Evolutionary conservation across 2,113 vertebrate genomes (phyloP).

Genomic region (Pseudorhombus dupliciocellatus): DNA sequence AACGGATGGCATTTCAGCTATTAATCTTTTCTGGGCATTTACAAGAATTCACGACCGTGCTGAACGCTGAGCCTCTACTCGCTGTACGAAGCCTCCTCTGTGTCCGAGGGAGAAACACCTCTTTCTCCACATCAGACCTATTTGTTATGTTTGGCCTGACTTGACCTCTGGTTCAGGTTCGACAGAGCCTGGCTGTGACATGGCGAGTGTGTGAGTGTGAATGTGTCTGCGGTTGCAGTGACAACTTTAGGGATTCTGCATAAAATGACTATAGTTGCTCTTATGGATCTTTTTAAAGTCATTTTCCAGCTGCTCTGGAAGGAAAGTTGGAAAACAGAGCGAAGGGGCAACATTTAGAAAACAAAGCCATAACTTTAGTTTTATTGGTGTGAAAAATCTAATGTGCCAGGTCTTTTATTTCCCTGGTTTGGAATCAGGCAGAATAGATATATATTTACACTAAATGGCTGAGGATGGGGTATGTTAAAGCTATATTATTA

Average conservation of each 20-base stretch:
- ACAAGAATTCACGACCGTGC: constrained; percentile 14
- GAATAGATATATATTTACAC: no score
- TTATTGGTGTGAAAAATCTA: no score
- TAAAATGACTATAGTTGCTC: not conserved
- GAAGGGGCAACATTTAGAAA: no score
- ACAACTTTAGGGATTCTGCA: not conserved
- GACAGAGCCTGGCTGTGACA: constrained; percentile 46
- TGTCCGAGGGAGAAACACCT: not conserved
- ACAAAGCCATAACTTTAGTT: no score
- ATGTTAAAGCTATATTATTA: not conserved
- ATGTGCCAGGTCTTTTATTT: no score
- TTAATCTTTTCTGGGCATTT: constrained; percentile 57
- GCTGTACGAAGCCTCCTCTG: not conserved
- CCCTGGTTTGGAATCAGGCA: no score
- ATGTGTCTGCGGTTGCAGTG: not conserved
- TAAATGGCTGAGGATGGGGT: no score
- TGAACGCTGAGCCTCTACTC: not conserved
- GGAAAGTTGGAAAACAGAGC: not conserved
- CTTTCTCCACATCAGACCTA: not conserved
- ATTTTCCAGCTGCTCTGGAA: not conserved
- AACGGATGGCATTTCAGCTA: constrained; percentile 41
- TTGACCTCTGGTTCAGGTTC: constrained; percentile 63
- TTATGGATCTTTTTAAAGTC: not conserved
- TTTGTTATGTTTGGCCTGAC: constrained; percentile 33
- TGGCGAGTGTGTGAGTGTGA: constrained; percentile 29